Evolutionary conservation across 2,888 invertebrate species (phyloP).

Genomic region (Cephus spinipes): DNA sequence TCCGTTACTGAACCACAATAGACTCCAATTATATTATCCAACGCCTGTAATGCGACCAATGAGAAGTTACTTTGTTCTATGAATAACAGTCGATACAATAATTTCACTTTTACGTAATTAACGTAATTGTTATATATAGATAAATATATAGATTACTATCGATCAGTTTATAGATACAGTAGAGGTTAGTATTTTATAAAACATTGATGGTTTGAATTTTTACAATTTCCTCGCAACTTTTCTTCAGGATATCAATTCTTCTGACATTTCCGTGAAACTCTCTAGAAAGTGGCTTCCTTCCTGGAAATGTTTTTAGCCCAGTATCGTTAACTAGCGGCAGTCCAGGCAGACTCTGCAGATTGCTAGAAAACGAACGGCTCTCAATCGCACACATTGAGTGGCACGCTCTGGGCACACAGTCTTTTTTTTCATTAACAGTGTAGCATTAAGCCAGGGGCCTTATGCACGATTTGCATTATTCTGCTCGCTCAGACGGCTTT

Average conservation of each 20-base stretch:
- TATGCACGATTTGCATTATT: constrained; percentile 4
- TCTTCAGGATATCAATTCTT: neutral
- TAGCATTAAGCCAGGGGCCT: neutral
- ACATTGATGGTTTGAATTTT: neutral
- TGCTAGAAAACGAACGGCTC: neutral
- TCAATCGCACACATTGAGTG: neutral
- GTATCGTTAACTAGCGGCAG: neutral
- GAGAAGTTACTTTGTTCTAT: neutral
- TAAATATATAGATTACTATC: neutral
- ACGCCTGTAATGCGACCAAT: neutral
- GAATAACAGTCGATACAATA: neutral
- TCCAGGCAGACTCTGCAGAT: neutral
- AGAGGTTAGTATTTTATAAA: neutral
- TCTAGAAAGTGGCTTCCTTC: neutral
- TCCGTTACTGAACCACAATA: neutral
- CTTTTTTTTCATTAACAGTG: neutral
- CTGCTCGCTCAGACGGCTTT: neutral
- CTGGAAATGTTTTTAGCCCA: neutral
- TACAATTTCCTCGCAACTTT: neutral
- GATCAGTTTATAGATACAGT: neutral
- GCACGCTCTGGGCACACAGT: neutral
- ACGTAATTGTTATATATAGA: neutral
- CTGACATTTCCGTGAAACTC: neutral
- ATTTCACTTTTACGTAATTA: neutral
- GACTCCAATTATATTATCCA: neutral